These are phyloP conservation scores for Syngnathus scovelli DNA, from an alignment of 2,113 vertebrate species.

Conservation along the genomic window DNA sequence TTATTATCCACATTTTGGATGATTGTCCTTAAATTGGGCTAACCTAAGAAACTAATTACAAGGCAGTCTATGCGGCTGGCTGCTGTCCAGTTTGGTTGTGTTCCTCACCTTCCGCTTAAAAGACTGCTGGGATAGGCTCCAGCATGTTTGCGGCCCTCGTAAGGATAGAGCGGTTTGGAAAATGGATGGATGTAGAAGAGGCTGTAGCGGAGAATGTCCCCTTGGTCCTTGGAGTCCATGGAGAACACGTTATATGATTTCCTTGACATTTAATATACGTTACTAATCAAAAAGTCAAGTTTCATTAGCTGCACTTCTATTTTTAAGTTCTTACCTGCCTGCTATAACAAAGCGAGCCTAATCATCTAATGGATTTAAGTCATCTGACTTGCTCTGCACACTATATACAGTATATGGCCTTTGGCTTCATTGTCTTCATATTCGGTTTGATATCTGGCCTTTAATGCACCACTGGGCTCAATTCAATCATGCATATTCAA, in stretches of 20 bases:
- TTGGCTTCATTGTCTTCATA: not conserved
- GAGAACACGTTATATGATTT: not conserved
- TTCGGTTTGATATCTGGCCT: not conserved
- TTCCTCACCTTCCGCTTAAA: too few species aligned
- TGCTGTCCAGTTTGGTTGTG: too few species aligned
- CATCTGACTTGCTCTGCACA: not conserved
- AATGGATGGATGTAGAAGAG: too few species aligned
- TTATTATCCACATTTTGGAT: too few species aligned
- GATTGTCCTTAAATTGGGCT: too few species aligned
- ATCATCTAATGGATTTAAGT: not conserved
- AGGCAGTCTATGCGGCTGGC: too few species aligned
- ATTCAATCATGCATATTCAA: slow-evolving; percentile 3
- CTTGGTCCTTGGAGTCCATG: too few species aligned
- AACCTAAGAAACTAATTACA: too few species aligned
- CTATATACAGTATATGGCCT: not conserved
- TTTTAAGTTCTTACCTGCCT: not conserved
- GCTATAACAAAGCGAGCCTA: not conserved
- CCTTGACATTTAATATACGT: not conserved
- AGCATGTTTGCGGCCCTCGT: too few species aligned
- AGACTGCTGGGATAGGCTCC: too few species aligned
- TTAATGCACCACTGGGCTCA: slow-evolving; percentile 8
- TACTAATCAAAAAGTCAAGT: not conserved
- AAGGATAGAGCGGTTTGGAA: too few species aligned
- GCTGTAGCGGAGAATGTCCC: too few species aligned
- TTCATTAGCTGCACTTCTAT: not conserved